Conservation (phyloP, 2,797 vertebrate genomes). For the Acanthopagrus latus region DNA sequence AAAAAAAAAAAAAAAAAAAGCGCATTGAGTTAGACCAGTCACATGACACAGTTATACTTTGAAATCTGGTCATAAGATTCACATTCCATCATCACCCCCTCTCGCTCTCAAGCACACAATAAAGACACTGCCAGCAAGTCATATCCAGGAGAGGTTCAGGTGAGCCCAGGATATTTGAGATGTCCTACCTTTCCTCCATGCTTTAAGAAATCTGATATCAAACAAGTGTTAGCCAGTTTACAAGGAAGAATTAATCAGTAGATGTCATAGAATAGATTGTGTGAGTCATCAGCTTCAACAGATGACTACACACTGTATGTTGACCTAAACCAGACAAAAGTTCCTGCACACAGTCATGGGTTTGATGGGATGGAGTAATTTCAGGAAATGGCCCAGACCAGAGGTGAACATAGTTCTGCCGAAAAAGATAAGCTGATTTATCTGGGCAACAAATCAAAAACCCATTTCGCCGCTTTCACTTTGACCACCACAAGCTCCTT, state of each 20-base stretch:
- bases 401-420: background rate
- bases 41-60: constrained; percentile 68
- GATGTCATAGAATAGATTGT: background rate
- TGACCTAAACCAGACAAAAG: background rate
- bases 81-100: constrained; percentile 45
- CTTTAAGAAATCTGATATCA: background rate
- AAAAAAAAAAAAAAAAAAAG: background rate
- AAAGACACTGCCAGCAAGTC: background rate
- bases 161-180: constrained; percentile 9
- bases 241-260: background rate
- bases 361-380: background rate
- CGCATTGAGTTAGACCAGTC: constrained; percentile 52
- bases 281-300: constrained; percentile 29
- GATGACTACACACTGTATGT: background rate
- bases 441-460: background rate
- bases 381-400: background rate
- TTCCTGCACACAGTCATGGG: constrained; percentile 24
- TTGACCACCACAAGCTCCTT: background rate
- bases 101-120: background rate
- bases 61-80: constrained; percentile 76
- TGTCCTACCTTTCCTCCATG: background rate
- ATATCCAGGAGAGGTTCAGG: constrained; percentile 3
- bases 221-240: background rate
- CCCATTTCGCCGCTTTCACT: background rate
- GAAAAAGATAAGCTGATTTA: background rate